Base-by-base conservation (phyloP, 2,113 vertebrate species). In the Falco punctatus region DNA sequence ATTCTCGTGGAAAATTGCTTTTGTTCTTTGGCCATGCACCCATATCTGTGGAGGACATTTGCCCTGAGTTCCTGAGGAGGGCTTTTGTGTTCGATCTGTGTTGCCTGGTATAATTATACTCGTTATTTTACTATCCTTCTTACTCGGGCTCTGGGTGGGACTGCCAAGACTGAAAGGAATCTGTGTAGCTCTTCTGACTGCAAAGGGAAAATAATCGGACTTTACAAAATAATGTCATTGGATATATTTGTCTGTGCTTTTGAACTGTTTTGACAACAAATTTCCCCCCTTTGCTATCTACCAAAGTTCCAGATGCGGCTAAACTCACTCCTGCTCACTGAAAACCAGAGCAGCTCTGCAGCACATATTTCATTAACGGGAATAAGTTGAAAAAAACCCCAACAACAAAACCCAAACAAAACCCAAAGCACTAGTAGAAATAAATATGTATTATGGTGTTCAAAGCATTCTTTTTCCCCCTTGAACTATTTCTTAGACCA, bases 401-500 rank as follows among this genome's bases (percentile, higher is more conserved):
- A 26, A n/a, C 16, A 16, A 46, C 27, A 23, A 46, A 87, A 12
- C 18, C 20, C 84, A 38, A 38, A 38, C 38, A 44, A 30, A 30
- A 28, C 7, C 8, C 5, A 46, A 86, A 87, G 13, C 18, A 42
- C 84, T 88, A 90, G 83, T 42, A 91, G 77, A 75, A 86, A 81
- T 91, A 96, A 92, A 93, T 95, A 92, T 18, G 38, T 65, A 81
- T 87, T 86, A 65, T 7, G 26, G 38, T 91, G 89, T 88, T 96
- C 84, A 86, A 95, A 96, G 58, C 48, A 32, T 73, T 91, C 79
- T 57, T 94, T 78, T 75, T 23, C 35, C 15, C 81, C 95, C 79
- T 88, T 90, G 90, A 95, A 97, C 70, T 92, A 91, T 96, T 97
- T 95, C 74, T 86, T 90, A 89, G 90, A 94, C 96, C 96, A 93